Percentiles rank a stretch among this genome's conserved stretches.
Conservation (phyloP, 1,140 invertebrate species). For the Caerostris extrusa region DNA sequence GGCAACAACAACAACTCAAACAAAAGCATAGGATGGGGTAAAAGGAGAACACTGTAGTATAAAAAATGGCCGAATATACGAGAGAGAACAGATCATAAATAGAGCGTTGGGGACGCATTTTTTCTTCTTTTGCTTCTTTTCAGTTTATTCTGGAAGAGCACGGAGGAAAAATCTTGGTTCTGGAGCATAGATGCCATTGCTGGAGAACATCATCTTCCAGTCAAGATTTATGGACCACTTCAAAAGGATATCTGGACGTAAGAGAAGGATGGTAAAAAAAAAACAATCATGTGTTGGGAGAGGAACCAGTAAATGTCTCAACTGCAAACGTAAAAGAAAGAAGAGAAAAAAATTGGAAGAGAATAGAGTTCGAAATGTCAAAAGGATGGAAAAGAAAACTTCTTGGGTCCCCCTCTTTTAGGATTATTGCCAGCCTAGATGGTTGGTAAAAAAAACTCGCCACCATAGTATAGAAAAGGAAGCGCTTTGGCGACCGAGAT, state of each 20-base stretch:
- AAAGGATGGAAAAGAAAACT: constrained; percentile 51
- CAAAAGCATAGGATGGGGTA: not conserved
- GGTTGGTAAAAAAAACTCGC: too few species aligned
- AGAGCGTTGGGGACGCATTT: constrained; percentile 26
- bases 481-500: too few species aligned
- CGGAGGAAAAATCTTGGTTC: not conserved
- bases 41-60: constrained; percentile 29
- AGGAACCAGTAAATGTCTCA: constrained; percentile 61
- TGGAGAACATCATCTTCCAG: constrained; percentile 64
- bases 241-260: constrained; percentile 59
- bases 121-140: constrained; percentile 19
- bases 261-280: not conserved
- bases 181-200: constrained; percentile 38
- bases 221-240: constrained; percentile 68
- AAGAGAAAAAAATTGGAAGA: constrained; percentile 28
- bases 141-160: too few species aligned
- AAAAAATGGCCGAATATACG: constrained; percentile 62
- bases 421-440: not conserved
- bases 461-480: too few species aligned
- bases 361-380: constrained; percentile 66
- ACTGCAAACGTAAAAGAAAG: constrained; percentile 39
- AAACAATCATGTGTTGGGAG: constrained; percentile 61
- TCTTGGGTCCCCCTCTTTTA: constrained; percentile 23
- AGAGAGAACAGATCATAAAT: constrained; percentile 66
- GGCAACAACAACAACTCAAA: not conserved